phyloP scores from a whole-genome alignment of 2,888 invertebrate genomes.

The Dusona sp. region DNA sequence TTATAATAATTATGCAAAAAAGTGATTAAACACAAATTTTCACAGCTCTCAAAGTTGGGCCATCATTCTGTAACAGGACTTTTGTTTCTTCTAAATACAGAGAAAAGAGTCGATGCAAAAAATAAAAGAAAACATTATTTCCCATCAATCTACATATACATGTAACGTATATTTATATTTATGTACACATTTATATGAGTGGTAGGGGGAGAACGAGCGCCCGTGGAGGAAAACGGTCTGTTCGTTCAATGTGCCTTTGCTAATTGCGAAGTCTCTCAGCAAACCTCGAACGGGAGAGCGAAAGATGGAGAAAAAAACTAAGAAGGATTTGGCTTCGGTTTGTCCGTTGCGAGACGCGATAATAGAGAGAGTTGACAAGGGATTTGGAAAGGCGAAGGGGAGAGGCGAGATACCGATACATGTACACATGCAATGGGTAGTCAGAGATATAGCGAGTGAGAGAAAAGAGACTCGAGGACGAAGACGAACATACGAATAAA shows the following conservation, averaged over 20 bases:
- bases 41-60: neutral
- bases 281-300: conserved; percentile 40
- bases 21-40: neutral
- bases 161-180: neutral
- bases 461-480: conserved; percentile 33
- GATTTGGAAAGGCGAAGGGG: conserved; percentile 25
- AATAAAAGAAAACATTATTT: neutral
- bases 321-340: conserved; percentile 37
- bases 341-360: conserved; percentile 51
- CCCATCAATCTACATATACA: neutral
- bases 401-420: conserved; percentile 6
- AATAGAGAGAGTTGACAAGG: conserved; percentile 50
- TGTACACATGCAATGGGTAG: conserved; percentile 2
- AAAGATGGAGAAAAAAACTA: conserved; percentile 40
- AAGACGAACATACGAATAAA: conserved; percentile 74
- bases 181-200: neutral
- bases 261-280: conserved; percentile 19
- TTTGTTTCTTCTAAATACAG: neutral
- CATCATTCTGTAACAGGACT: neutral
- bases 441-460: conserved; percentile 54
- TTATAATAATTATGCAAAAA: neutral
- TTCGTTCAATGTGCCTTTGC: conserved; percentile 45
- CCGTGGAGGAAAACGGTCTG: conserved; percentile 63
- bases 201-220: conserved; percentile 24
- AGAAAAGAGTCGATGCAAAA: neutral